These are phyloP conservation scores for Biston betularia DNA, from an alignment of 2,888 invertebrate genomes.

Conservation along the genomic window DNA sequence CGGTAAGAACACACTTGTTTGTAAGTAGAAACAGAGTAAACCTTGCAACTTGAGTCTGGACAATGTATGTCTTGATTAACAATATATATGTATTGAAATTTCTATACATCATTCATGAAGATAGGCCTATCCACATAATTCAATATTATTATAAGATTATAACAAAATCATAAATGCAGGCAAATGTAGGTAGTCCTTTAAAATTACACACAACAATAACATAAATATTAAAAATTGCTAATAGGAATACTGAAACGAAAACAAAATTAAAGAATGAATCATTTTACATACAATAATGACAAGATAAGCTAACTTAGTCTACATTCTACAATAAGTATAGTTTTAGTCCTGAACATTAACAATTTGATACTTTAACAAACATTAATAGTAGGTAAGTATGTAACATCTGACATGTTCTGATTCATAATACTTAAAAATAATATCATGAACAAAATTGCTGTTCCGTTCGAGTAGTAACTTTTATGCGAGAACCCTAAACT, in stretches of 20 bases:
- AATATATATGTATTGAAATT: not conserved
- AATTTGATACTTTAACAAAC: slow-evolving; percentile 54
- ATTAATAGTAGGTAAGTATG: slow-evolving; percentile 47
- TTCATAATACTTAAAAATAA: slow-evolving; percentile 62
- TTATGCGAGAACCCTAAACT: slow-evolving; percentile 47
- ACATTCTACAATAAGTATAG: slow-evolving; percentile 48
- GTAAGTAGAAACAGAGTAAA: slow-evolving; percentile 6
- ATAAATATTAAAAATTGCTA: slow-evolving; percentile 43
- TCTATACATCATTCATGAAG: slow-evolving; percentile 6
- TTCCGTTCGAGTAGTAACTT: slow-evolving; percentile 57
- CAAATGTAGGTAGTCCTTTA: slow-evolving; percentile 50
- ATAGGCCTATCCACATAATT: slow-evolving; percentile 29
- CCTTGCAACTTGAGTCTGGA: not conserved
- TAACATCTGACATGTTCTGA: slow-evolving; percentile 62
- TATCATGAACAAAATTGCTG: slow-evolving; percentile 58
- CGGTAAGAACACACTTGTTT: slow-evolving; percentile 14
- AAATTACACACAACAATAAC: slow-evolving; percentile 38
- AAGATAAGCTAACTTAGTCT: slow-evolving; percentile 55
- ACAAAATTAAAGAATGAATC: slow-evolving; percentile 33
- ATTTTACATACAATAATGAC: slow-evolving; percentile 31
- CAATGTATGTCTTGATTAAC: slow-evolving; percentile 3
- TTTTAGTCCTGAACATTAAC: slow-evolving; percentile 59
- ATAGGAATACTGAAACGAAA: slow-evolving; percentile 46
- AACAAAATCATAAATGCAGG: slow-evolving; percentile 62
- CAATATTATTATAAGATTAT: slow-evolving; percentile 32